Conservation (phyloP, 1,140 invertebrate genomes). For the Ladona fulva region DNA sequence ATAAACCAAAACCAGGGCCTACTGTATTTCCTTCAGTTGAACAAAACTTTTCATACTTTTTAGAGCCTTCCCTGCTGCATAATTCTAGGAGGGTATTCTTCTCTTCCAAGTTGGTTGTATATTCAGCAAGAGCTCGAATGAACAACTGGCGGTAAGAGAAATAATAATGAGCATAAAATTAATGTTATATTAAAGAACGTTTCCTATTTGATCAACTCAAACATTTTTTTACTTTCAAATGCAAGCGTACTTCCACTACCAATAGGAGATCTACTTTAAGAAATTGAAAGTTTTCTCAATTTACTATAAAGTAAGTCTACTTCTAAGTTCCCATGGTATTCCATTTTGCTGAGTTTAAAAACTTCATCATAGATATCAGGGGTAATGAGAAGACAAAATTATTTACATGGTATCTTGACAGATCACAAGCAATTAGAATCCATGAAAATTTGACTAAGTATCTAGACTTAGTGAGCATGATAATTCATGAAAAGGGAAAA, state of each 20-base stretch:
- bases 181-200: neutral
- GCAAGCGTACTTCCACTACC: neutral
- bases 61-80: constrained; percentile 51
- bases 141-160: constrained; percentile 44
- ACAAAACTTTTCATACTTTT: constrained; percentile 50
- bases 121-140: constrained; percentile 47
- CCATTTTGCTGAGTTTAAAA: no score
- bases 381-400: no score
- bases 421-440: no score
- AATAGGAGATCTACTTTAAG: neutral
- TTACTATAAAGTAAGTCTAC: no score
- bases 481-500: neutral
- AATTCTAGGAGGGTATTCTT: constrained; percentile 52
- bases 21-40: constrained; percentile 42
- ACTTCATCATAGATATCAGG: no score
- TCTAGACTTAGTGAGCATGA: no score
- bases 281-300: neutral
- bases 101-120: constrained; percentile 50
- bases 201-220: neutral
- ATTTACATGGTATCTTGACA: no score
- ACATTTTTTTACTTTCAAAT: neutral
- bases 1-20: constrained; percentile 29
- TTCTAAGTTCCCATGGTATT: no score
- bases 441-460: no score
- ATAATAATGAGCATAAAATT: constrained; percentile 14